These are phyloP conservation scores for Acanthis flammea DNA, from an alignment of 2,797 vertebrate species.

Conservation along the genomic window DNA sequence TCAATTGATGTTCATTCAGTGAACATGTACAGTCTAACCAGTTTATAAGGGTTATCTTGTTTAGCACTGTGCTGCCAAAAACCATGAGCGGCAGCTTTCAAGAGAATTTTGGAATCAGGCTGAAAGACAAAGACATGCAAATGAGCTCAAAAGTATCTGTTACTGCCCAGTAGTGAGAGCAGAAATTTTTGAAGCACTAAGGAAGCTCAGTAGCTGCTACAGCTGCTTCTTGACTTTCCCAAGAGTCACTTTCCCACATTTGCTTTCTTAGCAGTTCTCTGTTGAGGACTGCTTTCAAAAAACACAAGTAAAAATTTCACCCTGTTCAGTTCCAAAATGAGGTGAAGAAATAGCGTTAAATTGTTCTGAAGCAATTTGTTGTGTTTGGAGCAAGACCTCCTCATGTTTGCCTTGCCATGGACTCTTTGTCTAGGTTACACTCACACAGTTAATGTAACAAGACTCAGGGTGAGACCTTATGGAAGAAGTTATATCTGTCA, in stretches of 20 bases:
- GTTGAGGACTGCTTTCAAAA: background rate
- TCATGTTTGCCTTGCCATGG: background rate
- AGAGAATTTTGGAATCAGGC: background rate
- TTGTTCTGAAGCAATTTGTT: background rate
- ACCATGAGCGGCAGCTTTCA: background rate
- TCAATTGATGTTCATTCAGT: background rate
- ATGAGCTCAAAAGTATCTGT: background rate
- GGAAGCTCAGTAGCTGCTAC: background rate
- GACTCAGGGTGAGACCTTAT: background rate
- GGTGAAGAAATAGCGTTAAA: background rate
- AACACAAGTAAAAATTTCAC: fast-evolving
- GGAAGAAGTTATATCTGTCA: background rate
- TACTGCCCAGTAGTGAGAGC: background rate
- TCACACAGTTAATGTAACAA: background rate
- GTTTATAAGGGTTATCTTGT: background rate
- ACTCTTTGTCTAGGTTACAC: background rate
- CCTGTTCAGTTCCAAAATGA: background rate
- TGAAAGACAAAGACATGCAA: background rate
- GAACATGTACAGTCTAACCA: background rate
- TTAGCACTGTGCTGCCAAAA: background rate
- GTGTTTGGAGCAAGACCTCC: background rate
- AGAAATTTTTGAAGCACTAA: background rate
- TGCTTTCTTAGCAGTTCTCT: background rate
- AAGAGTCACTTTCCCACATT: background rate
- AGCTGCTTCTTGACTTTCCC: background rate